A percentile compares a stretch with the other conserved stretches of the same genome.
Conservation (phyloP, 2,888 invertebrate genomes). For the Thymelicus acteon region DNA sequence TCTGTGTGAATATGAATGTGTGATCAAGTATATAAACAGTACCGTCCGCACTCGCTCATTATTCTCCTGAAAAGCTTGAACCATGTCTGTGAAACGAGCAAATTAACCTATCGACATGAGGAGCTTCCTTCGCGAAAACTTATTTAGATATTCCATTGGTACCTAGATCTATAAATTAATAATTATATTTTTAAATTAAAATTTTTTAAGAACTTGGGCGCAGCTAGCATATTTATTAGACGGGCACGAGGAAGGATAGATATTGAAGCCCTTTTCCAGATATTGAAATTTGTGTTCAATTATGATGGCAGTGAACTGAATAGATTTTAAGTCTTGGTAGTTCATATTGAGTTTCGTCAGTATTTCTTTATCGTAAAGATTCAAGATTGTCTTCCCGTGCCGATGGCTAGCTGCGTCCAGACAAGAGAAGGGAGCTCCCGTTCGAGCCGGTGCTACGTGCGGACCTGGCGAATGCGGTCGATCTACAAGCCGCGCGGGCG, state of each 20-base stretch:
- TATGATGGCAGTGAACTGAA: no score
- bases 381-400: no score
- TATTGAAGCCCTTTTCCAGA: no score
- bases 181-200: background rate
- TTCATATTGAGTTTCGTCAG: no score
- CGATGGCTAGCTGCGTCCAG: background rate
- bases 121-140: slow-evolving; percentile 31
- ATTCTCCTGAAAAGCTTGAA: slow-evolving; percentile 50
- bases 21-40: slow-evolving; percentile 40
- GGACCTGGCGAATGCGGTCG: slow-evolving; percentile 73
- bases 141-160: slow-evolving; percentile 1
- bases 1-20: slow-evolving; percentile 55
- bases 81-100: slow-evolving; percentile 36
- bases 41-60: slow-evolving; percentile 27
- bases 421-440: slow-evolving; percentile 45
- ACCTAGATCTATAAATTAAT: slow-evolving; percentile 15
- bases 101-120: slow-evolving; percentile 14
- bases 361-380: no score
- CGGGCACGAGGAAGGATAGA: background rate
- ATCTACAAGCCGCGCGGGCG: slow-evolving; percentile 67
- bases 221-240: background rate
- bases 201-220: background rate
- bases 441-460: slow-evolving; percentile 53
- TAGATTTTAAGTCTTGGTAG: no score
- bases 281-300: no score